phyloP scores from a whole-genome alignment of 2,797 vertebrate species.

The Pseudomugil gertrudae region DNA sequence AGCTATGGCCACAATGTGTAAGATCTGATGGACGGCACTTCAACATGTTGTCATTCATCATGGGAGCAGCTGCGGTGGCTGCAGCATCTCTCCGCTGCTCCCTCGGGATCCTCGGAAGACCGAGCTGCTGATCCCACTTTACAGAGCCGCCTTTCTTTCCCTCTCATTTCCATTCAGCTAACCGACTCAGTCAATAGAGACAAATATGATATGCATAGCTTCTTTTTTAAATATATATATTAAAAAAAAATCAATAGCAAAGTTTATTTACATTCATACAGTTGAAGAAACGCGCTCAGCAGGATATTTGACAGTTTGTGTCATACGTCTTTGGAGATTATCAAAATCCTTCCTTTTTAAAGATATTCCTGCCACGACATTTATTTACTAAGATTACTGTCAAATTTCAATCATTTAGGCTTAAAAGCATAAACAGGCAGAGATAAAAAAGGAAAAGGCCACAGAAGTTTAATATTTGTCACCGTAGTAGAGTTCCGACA shows the following conservation, averaged over 20 bases:
- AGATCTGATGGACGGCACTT: constrained; percentile 32
- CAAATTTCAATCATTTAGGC: constrained; percentile 4
- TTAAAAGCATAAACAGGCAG: not conserved
- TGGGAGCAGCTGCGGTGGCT: constrained; percentile 18
- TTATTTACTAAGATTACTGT: constrained; percentile 7
- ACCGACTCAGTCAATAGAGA: constrained; percentile 6
- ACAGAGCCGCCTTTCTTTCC: constrained; percentile 38
- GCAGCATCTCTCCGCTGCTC: constrained; percentile 20
- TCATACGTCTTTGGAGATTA: constrained; percentile 8
- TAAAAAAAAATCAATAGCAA: not conserved
- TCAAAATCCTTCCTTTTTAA: constrained; percentile 2
- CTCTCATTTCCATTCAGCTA: constrained; percentile 19
- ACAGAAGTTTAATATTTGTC: not conserved
- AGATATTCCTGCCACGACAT: constrained; percentile 7
- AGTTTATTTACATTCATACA: not conserved
- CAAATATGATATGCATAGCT: constrained; percentile 17
- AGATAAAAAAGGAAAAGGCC: not conserved
- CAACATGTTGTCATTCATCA: constrained; percentile 55
- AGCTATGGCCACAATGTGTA: constrained; percentile 16
- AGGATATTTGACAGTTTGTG: not conserved
- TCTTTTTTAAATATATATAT: not conserved
- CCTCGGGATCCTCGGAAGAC: constrained; percentile 26
- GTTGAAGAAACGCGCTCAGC: not conserved
- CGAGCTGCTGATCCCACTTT: constrained; percentile 47
- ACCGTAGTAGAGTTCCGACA: no score